phyloP scores from a whole-genome alignment of 2,113 vertebrate species.

The Polyodon spathula region DNA sequence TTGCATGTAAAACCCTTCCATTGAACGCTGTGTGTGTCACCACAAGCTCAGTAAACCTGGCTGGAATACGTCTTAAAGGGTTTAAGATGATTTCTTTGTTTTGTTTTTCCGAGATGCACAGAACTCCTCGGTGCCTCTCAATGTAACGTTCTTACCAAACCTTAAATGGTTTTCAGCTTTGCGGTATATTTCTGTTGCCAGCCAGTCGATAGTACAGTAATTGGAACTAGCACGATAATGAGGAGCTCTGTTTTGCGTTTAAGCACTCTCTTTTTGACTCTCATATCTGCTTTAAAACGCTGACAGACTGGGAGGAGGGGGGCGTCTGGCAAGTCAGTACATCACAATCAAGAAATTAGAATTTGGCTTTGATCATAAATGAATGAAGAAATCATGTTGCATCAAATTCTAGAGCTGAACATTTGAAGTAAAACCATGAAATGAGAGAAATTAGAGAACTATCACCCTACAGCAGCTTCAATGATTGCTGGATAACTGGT shows the following conservation, averaged over 20 bases:
- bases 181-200: background rate
- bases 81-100: background rate
- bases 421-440: background rate
- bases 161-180: background rate
- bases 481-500: background rate
- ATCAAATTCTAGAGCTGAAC: background rate
- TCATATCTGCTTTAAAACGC: too few species aligned
- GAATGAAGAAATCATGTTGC: background rate
- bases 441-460: background rate
- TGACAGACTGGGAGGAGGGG: too few species aligned
- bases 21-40: background rate
- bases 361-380: too few species aligned
- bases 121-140: background rate
- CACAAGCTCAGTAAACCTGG: background rate
- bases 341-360: too few species aligned
- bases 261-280: background rate
- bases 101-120: background rate
- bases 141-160: background rate
- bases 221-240: background rate
- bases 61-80: background rate
- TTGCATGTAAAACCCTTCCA: background rate
- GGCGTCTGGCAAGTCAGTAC: too few species aligned
- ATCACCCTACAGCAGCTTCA: background rate
- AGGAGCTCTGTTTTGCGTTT: background rate
- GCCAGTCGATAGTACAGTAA: background rate